Evolutionary conservation across 2,888 invertebrate genomes (phyloP), one percentile per base, ranked within the genome.

Genomic region (Diloba caeruleocephala): DNA sequence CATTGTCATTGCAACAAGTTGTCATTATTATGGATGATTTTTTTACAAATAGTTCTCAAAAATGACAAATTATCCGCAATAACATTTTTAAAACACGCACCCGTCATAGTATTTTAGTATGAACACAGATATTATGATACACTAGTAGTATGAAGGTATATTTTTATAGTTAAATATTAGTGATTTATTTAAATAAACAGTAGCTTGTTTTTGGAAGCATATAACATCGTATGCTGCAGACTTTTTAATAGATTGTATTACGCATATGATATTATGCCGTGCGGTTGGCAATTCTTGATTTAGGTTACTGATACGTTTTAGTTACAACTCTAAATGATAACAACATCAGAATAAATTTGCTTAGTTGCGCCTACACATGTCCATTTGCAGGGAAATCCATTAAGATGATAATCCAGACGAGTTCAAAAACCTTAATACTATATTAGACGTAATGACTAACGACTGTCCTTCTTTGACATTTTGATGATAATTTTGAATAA

Each of bases 51-150:
- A 7, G 10, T 41, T 57, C 15, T 37, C 3, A 52, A 46, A 50
- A 92, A 92, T 92, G 91, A 81, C 89, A 86, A 90, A 80, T 93
- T 87, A 92, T 92, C 91, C 79, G 85, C 88, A 87, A 82, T 76
- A 81, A 92, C 92, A 56, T 51, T 71, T 38, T 56, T 72, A 63
- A 26, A 74, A 48, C 54, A 61, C 46, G 77, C 84, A 85, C 87
- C 87, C 57, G 66, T 50, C 65, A 72, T 70, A 75, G 46, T 57
- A 48, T 69, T 60, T 48, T 54, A 54, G n/a, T n/a, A n/a, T n/a
- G n/a, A n/a, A n/a, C n/a, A n/a, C n/a, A n/a, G n/a, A n/a, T n/a
- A n/a, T n/a, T n/a, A n/a, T n/a, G n/a, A n/a, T n/a, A n/a, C n/a
- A n/a, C n/a, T n/a, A n/a, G n/a, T 51, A 63, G 54, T 57, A 64